A percentile compares a stretch with the other conserved stretches of the same genome.
phyloP scores from a whole-genome alignment of 1,140 invertebrate genomes.

The Drosophila quadrilineata region DNA sequence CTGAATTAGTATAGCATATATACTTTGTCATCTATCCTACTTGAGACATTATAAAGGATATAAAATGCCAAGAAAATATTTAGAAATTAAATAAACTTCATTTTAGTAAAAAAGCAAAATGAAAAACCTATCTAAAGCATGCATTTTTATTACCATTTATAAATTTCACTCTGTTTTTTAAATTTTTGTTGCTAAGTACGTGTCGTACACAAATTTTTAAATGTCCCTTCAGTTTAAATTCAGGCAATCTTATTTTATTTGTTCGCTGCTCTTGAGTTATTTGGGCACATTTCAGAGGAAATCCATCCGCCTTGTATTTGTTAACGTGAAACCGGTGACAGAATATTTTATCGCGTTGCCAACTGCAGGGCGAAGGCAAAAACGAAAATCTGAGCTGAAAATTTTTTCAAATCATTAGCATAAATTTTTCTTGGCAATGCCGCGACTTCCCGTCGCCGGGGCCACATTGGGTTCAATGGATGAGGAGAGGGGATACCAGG shows the following conservation, averaged over 20 bases:
- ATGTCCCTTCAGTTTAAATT: conserved; percentile 16
- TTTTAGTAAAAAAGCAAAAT: too few species aligned
- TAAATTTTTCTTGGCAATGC: conserved; percentile 58
- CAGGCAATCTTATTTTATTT: conserved; percentile 22
- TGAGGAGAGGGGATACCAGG: neutral
- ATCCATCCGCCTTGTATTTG: conserved; percentile 7
- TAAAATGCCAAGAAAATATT: too few species aligned
- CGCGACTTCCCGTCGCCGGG: conserved; percentile 32
- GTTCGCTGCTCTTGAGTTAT: conserved; percentile 15
- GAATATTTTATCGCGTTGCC: conserved; percentile 46
- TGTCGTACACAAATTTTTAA: too few species aligned
- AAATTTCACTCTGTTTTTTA: too few species aligned
- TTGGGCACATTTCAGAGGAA: conserved; percentile 11
- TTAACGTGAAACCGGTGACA: conserved; percentile 29
- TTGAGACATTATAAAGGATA: too few species aligned
- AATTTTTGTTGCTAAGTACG: too few species aligned
- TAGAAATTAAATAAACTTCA: too few species aligned
- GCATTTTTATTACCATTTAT: too few species aligned
- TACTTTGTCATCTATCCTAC: too few species aligned
- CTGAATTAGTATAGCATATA: too few species aligned
- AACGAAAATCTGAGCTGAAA: conserved; percentile 35
- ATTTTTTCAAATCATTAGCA: conserved; percentile 68
- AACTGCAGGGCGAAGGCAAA: conserved; percentile 25
- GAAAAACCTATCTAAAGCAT: too few species aligned
- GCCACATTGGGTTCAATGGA: neutral